phyloP scores from a whole-genome alignment of 1,140 invertebrate species.

The Aphelinus atriplicis region DNA sequence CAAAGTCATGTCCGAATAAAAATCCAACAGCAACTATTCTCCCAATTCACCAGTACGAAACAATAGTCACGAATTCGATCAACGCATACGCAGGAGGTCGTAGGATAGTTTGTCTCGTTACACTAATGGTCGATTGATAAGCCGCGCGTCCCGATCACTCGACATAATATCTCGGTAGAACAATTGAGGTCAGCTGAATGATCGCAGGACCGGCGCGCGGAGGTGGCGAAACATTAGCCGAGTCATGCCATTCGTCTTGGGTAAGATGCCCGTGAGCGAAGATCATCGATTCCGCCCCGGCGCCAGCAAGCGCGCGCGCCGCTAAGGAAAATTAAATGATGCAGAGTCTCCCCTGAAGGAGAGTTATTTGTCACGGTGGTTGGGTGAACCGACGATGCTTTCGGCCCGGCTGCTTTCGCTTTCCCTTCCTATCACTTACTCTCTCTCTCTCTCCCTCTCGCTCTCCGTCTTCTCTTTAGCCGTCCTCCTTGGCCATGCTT shows the following conservation, averaged over 20 bases:
- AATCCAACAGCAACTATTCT: too few relatives aligned
- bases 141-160: not conserved
- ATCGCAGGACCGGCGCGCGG: slow-evolving; percentile 44
- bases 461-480: not conserved
- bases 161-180: slow-evolving; percentile 60
- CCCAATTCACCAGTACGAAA: too few relatives aligned
- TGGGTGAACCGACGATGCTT: slow-evolving; percentile 8
- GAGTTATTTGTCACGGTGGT: slow-evolving; percentile 64
- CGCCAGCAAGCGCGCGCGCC: slow-evolving; percentile 27
- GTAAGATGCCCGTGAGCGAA: slow-evolving; percentile 61
- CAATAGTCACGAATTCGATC: too few relatives aligned
- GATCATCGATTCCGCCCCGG: slow-evolving; percentile 62
- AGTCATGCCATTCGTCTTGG: slow-evolving; percentile 64
- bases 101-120: too few relatives aligned
- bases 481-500: not conserved
- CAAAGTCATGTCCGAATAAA: too few relatives aligned
- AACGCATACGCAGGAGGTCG: too few relatives aligned
- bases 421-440: slow-evolving; percentile 20
- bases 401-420: not conserved
- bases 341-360: slow-evolving; percentile 61
- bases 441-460: slow-evolving; percentile 28
- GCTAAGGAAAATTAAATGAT: slow-evolving; percentile 67
- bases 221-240: slow-evolving; percentile 61
- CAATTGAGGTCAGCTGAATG: slow-evolving; percentile 63
- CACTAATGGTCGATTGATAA: too few relatives aligned